These are phyloP conservation scores for Artibeus jamaicensis DNA, from an alignment of 2,797 vertebrate genomes.

Conservation along the genomic window DNA sequence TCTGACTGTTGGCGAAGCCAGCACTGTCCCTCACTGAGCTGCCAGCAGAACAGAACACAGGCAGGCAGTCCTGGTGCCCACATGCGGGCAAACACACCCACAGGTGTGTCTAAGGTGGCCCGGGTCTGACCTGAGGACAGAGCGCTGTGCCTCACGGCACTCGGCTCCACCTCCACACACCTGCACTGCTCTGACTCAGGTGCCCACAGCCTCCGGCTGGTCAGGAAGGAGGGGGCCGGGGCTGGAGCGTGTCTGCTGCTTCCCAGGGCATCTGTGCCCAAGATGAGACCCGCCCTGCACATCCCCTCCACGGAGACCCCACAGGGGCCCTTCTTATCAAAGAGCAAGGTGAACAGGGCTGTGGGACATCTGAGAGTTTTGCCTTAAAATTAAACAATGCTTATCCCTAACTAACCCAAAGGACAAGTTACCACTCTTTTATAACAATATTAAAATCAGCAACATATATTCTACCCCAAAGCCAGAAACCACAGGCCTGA, in stretches of 20 bases:
- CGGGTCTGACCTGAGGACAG: neutral
- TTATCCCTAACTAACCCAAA: neutral
- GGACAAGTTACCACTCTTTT: neutral
- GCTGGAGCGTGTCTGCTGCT: neutral
- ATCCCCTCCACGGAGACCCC: neutral
- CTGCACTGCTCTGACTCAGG: neutral
- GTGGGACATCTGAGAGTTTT: neutral
- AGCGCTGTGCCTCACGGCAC: fast-evolving
- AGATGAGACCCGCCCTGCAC: neutral
- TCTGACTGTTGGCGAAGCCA: neutral
- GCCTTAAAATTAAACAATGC: neutral
- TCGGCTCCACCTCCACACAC: neutral
- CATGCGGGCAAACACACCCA: neutral
- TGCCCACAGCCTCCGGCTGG: neutral
- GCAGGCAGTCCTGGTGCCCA: neutral
- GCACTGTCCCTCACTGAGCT: neutral
- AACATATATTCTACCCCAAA: neutral
- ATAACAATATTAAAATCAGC: neutral
- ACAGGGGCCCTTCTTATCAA: neutral
- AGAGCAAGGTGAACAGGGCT: neutral
- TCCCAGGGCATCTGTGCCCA: neutral
- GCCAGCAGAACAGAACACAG: neutral
- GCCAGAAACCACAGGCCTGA: neutral
- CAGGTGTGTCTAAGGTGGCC: neutral
- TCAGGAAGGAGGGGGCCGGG: neutral